Percentiles rank a stretch among this genome's conserved stretches.
Evolutionary conservation across 1,140 invertebrate genomes (phyloP).

Genomic region (Drosophila tristis): DNA sequence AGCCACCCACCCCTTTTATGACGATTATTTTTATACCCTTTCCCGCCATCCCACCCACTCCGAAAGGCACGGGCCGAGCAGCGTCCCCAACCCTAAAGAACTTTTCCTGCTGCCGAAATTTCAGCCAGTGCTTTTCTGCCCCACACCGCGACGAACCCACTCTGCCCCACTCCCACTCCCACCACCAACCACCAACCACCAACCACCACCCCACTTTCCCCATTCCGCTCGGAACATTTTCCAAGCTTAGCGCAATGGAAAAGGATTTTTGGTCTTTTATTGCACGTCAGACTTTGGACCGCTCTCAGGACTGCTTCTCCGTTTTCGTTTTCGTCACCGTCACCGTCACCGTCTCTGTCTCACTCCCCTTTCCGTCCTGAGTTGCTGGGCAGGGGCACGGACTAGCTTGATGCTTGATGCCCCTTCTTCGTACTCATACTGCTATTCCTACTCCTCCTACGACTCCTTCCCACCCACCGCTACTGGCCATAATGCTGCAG

Average conservation of each 20-base stretch:
- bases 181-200: slow-evolving; percentile 1
- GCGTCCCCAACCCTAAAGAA: slow-evolving; percentile 28
- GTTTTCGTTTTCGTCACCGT: neutral
- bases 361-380: neutral
- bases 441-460: neutral
- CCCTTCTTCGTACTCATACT: no score
- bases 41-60: slow-evolving; percentile 5
- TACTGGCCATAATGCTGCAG: slow-evolving; percentile 71
- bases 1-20: slow-evolving; percentile 59
- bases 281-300: slow-evolving; percentile 76
- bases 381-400: slow-evolving; percentile 29
- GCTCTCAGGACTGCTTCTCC: slow-evolving; percentile 61
- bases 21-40: slow-evolving; percentile 76
- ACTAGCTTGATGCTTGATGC: slow-evolving; percentile 14
- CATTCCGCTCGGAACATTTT: slow-evolving; percentile 48
- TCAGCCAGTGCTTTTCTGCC: slow-evolving; percentile 52
- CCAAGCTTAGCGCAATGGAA: slow-evolving; percentile 78
- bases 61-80: neutral
- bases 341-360: neutral
- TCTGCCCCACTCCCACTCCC: neutral
- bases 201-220: neutral
- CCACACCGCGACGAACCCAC: neutral
- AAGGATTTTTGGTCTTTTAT: slow-evolving; percentile 83
- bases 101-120: slow-evolving; percentile 60
- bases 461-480: slow-evolving; percentile 24